These are phyloP conservation scores for Cryptophagus acutangulus DNA, from an alignment of 2,888 invertebrate species.

Conservation along the genomic window DNA sequence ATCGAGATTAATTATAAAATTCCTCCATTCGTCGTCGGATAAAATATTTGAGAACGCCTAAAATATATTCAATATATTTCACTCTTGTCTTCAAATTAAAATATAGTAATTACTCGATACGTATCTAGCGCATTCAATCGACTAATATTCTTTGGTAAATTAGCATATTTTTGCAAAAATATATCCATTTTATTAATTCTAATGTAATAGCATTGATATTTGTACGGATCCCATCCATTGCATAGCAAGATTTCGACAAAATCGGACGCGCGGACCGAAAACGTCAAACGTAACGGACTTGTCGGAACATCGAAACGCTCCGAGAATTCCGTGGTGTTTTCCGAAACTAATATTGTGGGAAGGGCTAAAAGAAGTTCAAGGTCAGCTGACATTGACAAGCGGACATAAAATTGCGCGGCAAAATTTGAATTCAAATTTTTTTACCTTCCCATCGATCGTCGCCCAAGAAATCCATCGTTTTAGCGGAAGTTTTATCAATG, in stretches of 20 bases:
- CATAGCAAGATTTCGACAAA: slow-evolving; percentile 38
- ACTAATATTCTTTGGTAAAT: slow-evolving; percentile 26
- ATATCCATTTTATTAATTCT: slow-evolving; percentile 33
- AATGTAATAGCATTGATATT: slow-evolving; percentile 40
- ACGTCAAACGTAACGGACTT: slow-evolving; percentile 9
- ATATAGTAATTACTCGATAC: slow-evolving; percentile 21
- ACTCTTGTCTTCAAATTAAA: background rate
- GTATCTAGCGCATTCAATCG: slow-evolving; percentile 18
- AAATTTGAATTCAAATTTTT: slow-evolving; percentile 8
- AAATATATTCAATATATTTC: slow-evolving; percentile 11
- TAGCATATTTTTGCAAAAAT: slow-evolving; percentile 28
- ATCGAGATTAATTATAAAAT: slow-evolving; percentile 33
- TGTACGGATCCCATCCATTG: slow-evolving; percentile 38
- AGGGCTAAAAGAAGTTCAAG: slow-evolving; percentile 32
- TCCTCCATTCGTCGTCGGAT: slow-evolving; percentile 40
- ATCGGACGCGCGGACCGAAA: slow-evolving; percentile 36
- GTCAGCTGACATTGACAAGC: slow-evolving; percentile 1
- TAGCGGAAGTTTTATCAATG: slow-evolving; percentile 33
- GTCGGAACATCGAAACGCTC: slow-evolving; percentile 32
- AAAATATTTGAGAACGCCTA: slow-evolving; percentile 36
- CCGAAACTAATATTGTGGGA: slow-evolving; percentile 33
- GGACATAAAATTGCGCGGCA: background rate
- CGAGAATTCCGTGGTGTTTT: slow-evolving; percentile 32
- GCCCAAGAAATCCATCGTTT: slow-evolving; percentile 33
- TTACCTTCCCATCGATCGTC: slow-evolving; percentile 43